Evolutionary conservation across 2,113 vertebrate species (phyloP), one percentile per base, ranked within the genome.

Genomic region (Ptychochromis oligacanthus): DNA sequence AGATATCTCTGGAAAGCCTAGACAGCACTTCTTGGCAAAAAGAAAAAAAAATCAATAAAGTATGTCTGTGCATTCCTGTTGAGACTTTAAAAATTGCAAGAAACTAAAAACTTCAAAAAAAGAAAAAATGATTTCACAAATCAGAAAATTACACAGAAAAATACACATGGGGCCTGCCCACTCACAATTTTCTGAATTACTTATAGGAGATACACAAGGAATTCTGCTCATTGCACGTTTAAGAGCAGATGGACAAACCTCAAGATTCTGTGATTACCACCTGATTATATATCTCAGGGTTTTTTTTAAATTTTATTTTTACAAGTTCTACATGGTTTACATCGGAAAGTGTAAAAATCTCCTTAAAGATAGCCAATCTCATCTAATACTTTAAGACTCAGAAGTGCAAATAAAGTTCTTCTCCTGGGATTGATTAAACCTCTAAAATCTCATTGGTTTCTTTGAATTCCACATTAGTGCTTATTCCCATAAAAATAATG

Each of bases 31-130:
- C 46, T 54, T 72, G 46, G 46, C 54, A 17, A 43, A 5, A 5
- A 43, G 28, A 70, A 22, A 72, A 70, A 55, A 72, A 72, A 72
- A 72, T 72, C 67, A 72, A 72, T 72, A 54, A 52, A 72, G 46
- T 18, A 54, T 34, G 67, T 54, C 67, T 72, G 67, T 54, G 18
- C 26, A 31, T 52, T 54, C n/a, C 43, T n/a, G 17, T 34, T 34
- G 46, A 72, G 1, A 1, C 2, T 54, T 72, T 54, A 54, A n/a
- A 54, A 34, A 72, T n/a, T 31, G 17, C 67, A 72, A 54, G 67
- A 72, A 52, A 72, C 46, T 54, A 54, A 72, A 54, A 54, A n/a
- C 46, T 31, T 26, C 24, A 6, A 1, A 6, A 36, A 36, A 36
- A 31, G 28, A 36, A 36, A 31, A 4, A 36, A 36, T 36, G n/a